Conservation (phyloP, 2,888 invertebrate species). For the Dryobota labecula region DNA sequence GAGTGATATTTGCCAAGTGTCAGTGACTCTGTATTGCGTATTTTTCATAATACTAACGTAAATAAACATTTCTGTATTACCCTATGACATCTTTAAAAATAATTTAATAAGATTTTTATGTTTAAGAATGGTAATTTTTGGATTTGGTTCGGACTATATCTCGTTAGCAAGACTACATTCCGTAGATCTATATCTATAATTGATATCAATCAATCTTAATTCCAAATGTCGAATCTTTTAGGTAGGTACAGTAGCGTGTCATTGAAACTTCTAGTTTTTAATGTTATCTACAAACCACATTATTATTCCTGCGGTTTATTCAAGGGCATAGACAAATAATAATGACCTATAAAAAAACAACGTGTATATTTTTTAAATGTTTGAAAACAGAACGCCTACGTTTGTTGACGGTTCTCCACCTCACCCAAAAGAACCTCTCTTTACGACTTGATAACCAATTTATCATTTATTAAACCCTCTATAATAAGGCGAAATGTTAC, state of each 20-base stretch:
- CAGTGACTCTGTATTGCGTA: conserved; percentile 76
- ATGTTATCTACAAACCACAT: conserved; percentile 37
- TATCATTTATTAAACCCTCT: conserved; percentile 41
- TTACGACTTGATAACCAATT: conserved; percentile 49
- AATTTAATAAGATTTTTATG: too few relatives aligned
- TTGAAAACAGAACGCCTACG: conserved; percentile 35
- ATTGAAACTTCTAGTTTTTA: conserved; percentile 32
- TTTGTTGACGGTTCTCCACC: conserved; percentile 24
- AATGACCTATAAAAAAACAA: conserved; percentile 40
- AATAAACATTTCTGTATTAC: conserved; percentile 42
- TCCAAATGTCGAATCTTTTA: conserved; percentile 32
- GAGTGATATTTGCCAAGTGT: conserved; percentile 79
- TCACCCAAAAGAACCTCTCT: conserved; percentile 59
- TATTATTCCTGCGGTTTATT: conserved; percentile 37
- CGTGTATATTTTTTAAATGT: conserved; percentile 21
- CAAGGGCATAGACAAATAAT: conserved; percentile 18
- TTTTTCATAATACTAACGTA: conserved; percentile 60
- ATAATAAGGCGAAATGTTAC: conserved; percentile 21
- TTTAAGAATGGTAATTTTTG: conserved; percentile 10
- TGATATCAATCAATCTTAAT: conserved; percentile 17
- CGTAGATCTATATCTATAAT: background rate
- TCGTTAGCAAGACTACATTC: conserved; percentile 33
- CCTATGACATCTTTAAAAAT: conserved; percentile 22
- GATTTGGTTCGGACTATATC: conserved; percentile 9
- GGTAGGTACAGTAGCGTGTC: conserved; percentile 13